Evolutionary conservation across 2,888 invertebrate genomes (phyloP).

Genomic region (Leucophenga montana): DNA sequence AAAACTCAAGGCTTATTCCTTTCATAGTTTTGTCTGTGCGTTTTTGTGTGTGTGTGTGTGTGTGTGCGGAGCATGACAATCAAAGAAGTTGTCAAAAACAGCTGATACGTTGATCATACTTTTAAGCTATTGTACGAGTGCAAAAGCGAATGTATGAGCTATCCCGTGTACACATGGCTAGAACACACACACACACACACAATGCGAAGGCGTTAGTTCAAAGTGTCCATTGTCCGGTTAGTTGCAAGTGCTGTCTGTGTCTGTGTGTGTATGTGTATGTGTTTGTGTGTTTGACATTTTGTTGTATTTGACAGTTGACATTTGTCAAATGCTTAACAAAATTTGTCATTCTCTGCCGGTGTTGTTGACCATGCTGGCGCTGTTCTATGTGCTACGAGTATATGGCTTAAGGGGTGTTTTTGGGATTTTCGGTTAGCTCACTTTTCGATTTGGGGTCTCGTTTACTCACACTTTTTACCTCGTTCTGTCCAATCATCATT

Average conservation of each 20-base stretch:
- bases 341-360: slow-evolving; percentile 55
- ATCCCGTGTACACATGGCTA: slow-evolving; percentile 31
- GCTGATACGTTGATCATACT: slow-evolving; percentile 19
- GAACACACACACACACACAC: slow-evolving; percentile 20
- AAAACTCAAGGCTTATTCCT: too few species aligned
- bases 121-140: slow-evolving; percentile 14
- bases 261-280: slow-evolving; percentile 13
- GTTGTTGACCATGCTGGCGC: slow-evolving; percentile 41
- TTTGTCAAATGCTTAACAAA: slow-evolving; percentile 64
- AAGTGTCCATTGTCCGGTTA: too few species aligned
- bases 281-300: slow-evolving; percentile 43
- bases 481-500: too few species aligned
- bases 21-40: too few species aligned
- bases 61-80: background rate
- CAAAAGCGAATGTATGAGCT: slow-evolving; percentile 46
- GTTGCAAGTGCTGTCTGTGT: background rate
- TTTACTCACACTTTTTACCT: too few species aligned
- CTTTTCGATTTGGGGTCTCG: too few species aligned
- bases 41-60: too few species aligned
- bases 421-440: background rate
- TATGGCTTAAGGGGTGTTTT: too few species aligned
- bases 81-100: slow-evolving; percentile 22
- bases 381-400: background rate
- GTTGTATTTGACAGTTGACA: slow-evolving; percentile 63
- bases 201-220: background rate